phyloP scores from a whole-genome alignment of 2,888 invertebrate species.

The Plemyria rubiginata region DNA sequence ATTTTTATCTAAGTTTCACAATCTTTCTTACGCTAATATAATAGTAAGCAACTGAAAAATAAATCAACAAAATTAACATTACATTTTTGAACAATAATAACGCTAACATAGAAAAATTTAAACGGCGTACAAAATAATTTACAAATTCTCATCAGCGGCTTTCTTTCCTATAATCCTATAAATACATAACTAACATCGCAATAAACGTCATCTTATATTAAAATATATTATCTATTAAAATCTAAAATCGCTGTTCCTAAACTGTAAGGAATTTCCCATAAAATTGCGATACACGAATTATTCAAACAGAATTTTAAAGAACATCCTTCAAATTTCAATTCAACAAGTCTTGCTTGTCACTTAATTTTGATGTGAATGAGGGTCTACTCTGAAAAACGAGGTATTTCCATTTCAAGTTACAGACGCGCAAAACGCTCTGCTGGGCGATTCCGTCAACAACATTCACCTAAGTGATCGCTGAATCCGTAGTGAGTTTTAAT shows the following conservation, averaged over 20 bases:
- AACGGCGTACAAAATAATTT: constrained; percentile 80
- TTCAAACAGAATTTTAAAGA: constrained; percentile 31
- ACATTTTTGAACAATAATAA: constrained; percentile 65
- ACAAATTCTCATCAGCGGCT: constrained; percentile 58
- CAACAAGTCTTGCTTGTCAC: constrained; percentile 3
- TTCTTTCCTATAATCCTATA: constrained; percentile 49
- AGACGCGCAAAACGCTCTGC: no score
- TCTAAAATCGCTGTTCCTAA: constrained; percentile 44
- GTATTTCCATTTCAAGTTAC: no score
- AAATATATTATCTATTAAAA: constrained; percentile 69
- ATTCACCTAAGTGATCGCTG: no score
- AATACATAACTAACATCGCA: constrained; percentile 60
- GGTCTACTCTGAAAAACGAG: neutral
- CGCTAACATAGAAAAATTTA: constrained; percentile 65
- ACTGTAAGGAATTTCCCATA: constrained; percentile 26
- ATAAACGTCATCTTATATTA: constrained; percentile 65
- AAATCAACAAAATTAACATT: constrained; percentile 70
- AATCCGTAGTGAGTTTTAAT: no score
- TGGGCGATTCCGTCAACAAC: no score
- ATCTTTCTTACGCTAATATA: constrained; percentile 66
- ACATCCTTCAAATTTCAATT: constrained; percentile 5
- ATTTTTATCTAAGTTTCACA: constrained; percentile 69
- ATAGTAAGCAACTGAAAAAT: constrained; percentile 76
- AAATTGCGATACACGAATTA: constrained; percentile 38
- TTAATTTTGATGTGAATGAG: no score